Base-by-base conservation (phyloP, 2,888 invertebrate species). In the Mythimna impura region DNA sequence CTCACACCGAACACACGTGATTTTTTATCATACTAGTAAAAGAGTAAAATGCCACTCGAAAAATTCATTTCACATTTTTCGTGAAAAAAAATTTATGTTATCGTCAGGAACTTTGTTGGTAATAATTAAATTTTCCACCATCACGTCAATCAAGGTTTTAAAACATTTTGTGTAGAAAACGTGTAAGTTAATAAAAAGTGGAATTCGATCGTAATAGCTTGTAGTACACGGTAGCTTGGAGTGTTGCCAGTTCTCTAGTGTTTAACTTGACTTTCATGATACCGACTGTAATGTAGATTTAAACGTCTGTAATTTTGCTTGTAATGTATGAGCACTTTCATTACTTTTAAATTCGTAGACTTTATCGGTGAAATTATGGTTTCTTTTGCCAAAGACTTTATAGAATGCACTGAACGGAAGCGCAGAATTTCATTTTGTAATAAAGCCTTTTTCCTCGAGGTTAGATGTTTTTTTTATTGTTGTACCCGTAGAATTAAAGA, bases 141-240 rank as follows among this genome's bases (percentile, higher is more conserved):
- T 77, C 65, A 47, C 50, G 50, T 64, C 54, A 52, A 36, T 64
- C 50, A 47, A 36, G 60, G 54, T 25, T 73, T 72, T 71, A 63
- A 78, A 83, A 75, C 34, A 66, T 69, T 73, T 69, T 70, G 61
- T 75, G 63, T 63, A 72, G 67, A 55, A 70, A 73, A 69, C 55
- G 30, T 63, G 12, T 63, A 70, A 60, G 47, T 58, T 73, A 40
- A 30, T 63, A 60, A 70, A 78, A 82, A 84, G 74, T 82, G 63
- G 62, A 73, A 77, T 81, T 67, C 77, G 76, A 78, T 82, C 78
- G 76, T 89, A 87, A 87, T 87, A 73, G 88, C 82, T 85, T 88
- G 88, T 88, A 86, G 78, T 81, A 88, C 86, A 86, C 78, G 82
- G 76, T 71, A 80, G 73, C 63, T 76, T 92, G 92, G 93, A 91